These are phyloP conservation scores for Cyclophora punctaria DNA, from an alignment of 2,888 invertebrate species.

Conservation along the genomic window DNA sequence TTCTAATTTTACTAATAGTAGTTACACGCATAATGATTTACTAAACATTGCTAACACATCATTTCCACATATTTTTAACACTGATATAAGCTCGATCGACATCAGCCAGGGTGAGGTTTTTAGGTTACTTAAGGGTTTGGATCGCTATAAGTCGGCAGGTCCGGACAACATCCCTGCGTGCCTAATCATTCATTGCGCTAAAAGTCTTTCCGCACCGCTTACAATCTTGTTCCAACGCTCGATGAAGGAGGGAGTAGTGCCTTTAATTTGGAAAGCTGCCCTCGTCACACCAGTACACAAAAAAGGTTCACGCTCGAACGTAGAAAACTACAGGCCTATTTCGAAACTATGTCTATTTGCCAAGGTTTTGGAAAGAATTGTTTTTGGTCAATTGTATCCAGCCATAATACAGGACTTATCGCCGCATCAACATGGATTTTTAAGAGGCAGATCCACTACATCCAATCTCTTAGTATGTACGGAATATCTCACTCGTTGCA, in stretches of 20 bases:
- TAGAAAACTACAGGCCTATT: constrained; percentile 5
- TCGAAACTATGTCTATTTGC: constrained; percentile 6
- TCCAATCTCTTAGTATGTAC: too few relatives aligned
- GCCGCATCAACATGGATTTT: too few relatives aligned
- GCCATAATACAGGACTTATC: not conserved
- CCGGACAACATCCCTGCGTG: constrained; percentile 2
- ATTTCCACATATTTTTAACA: too few relatives aligned
- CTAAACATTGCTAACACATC: not conserved
- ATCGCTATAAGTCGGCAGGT: constrained; percentile 2
- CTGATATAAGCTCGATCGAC: constrained; percentile 1
- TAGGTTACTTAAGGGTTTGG: not conserved
- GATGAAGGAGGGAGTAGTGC: not conserved
- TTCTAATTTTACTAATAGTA: too few relatives aligned
- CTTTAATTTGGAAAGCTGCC: constrained; percentile 4
- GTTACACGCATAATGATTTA: too few relatives aligned
- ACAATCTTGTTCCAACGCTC: not conserved
- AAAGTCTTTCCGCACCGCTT: not conserved
- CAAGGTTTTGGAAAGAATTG: not conserved
- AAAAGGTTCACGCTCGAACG: constrained; percentile 1
- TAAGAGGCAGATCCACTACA: too few relatives aligned
- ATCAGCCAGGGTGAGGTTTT: not conserved
- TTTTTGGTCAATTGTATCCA: not conserved
- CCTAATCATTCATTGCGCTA: constrained; percentile 1
- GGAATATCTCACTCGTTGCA: too few relatives aligned
- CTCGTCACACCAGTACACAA: constrained; percentile 4